Evolutionary conservation across 2,113 vertebrate species (phyloP), one percentile per base, ranked within the genome.

Genomic region (Syngnathus scovelli): DNA sequence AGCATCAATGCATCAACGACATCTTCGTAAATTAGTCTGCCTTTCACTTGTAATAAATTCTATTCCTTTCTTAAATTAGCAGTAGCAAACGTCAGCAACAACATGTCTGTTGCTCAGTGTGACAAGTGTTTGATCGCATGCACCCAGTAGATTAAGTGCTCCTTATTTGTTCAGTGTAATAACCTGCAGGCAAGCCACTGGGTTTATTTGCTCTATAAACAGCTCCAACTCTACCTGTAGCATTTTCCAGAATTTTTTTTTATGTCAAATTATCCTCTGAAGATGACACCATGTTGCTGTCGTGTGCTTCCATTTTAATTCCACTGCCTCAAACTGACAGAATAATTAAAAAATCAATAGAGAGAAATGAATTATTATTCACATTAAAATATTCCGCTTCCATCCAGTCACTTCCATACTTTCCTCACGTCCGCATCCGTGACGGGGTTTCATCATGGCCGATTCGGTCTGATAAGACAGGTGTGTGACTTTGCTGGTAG

Each of bases 201-300:
- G 60, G 63, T 52, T 63, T 84, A 68, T 86, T 86, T 83, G 72
- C 75, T 21, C 23, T 36, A 67, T 51, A 82, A 68, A 82, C 66
- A 76, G 3, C 39, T 23, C 39, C 46, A 19, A 11, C 61, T 69
- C 55, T 23, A 0, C 67, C n/a, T 46, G 58, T 38, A 60, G 3
- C 58, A n/a, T 19, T 19, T 60, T 60, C 16, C 16, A 39, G 15
- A 60, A 60, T 4, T 2, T 6, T 19, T 38, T 21, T 52, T 51
- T 3, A n/a, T 3, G 48, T 49, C 48, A 4, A 7, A 49, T 21
- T 21, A 23, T 2, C 10, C 15, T 62, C 39, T 39, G 1, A 27
- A 55, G 54, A 13, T 27, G 54, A 27, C 54, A 9, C 23, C 54
- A 55, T 55, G 21, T 15, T n/a, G n/a, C 9, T 21, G 51, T n/a